Conservation (phyloP, 2,888 invertebrate species). For the Diadegma fenestrale region DNA sequence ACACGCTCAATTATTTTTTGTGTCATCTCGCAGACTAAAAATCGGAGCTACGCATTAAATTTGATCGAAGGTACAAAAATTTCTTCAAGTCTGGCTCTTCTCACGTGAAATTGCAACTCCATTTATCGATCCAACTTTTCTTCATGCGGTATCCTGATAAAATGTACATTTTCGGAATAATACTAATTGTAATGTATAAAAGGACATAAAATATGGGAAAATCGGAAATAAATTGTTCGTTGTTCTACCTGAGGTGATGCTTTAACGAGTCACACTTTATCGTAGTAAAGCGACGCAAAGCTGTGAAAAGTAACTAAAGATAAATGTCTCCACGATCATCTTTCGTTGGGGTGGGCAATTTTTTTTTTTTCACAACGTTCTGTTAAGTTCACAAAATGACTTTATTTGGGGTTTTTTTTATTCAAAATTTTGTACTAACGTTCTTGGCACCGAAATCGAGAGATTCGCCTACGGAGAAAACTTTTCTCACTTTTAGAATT, state of each 20-base stretch:
- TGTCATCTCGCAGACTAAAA: slow-evolving; percentile 44
- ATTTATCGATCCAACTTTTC: slow-evolving; percentile 38
- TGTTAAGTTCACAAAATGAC: no score
- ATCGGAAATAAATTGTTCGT: slow-evolving; percentile 25
- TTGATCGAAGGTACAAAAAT: not conserved
- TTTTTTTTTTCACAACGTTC: slow-evolving; percentile 13
- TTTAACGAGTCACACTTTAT: slow-evolving; percentile 83
- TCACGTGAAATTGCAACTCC: slow-evolving; percentile 1
- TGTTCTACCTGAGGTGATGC: slow-evolving; percentile 64
- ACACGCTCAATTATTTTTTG: slow-evolving; percentile 46
- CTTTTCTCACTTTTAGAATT: no score
- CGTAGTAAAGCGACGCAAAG: slow-evolving; percentile 82
- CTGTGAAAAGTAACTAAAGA: slow-evolving; percentile 70
- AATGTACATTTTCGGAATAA: slow-evolving; percentile 31
- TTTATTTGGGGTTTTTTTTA: no score
- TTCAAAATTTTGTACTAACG: no score
- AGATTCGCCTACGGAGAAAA: no score
- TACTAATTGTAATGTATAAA: slow-evolving; percentile 19
- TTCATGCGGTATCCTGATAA: slow-evolving; percentile 36
- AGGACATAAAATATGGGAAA: slow-evolving; percentile 10
- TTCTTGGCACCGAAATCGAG: no score
- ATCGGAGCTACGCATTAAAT: slow-evolving; percentile 24
- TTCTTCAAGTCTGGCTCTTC: slow-evolving; percentile 36
- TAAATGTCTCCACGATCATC: slow-evolving; percentile 57
- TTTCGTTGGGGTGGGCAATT: slow-evolving; percentile 11